These are phyloP conservation scores for Bibio marci DNA, from an alignment of 2,888 invertebrate species.

Conservation along the genomic window DNA sequence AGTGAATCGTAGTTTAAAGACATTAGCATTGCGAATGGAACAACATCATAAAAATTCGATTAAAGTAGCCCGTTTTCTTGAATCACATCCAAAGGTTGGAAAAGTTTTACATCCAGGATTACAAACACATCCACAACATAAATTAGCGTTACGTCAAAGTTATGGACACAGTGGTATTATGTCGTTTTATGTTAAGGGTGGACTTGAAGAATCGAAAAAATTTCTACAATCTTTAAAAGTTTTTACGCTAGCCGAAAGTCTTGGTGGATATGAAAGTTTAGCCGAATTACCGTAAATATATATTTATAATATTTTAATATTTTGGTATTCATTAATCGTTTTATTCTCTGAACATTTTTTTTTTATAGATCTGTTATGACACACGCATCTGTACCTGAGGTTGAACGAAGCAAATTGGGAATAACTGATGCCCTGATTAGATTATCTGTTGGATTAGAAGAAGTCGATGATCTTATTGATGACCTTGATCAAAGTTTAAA, in stretches of 20 bases:
- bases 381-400: slow-evolving; percentile 74
- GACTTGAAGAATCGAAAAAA: slow-evolving; percentile 46
- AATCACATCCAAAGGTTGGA: slow-evolving; percentile 58
- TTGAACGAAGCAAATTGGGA: slow-evolving; percentile 50
- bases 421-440: slow-evolving; percentile 74
- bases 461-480: slow-evolving; percentile 61
- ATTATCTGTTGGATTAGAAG: slow-evolving; percentile 82
- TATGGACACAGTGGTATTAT: slow-evolving; percentile 85
- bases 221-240: slow-evolving; percentile 62
- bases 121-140: slow-evolving; percentile 72
- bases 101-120: slow-evolving; percentile 77
- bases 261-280: slow-evolving; percentile 90
- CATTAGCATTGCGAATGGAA: slow-evolving; percentile 80
- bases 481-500: slow-evolving; percentile 73
- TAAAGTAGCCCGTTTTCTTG: slow-evolving; percentile 63
- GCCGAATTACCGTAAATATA: slow-evolving; percentile 78
- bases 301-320: no score
- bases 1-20: slow-evolving; percentile 86
- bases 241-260: slow-evolving; percentile 79
- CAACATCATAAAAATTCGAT: slow-evolving; percentile 67
- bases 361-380: slow-evolving; percentile 72
- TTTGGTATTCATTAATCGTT: background rate
- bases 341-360: slow-evolving; percentile 6
- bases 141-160: slow-evolving; percentile 60
- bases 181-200: slow-evolving; percentile 72